A percentile compares a stretch with the other conserved stretches of the same genome.
Conservation (phyloP, 2,888 invertebrate species). For the Phaedon cochleariae region DNA sequence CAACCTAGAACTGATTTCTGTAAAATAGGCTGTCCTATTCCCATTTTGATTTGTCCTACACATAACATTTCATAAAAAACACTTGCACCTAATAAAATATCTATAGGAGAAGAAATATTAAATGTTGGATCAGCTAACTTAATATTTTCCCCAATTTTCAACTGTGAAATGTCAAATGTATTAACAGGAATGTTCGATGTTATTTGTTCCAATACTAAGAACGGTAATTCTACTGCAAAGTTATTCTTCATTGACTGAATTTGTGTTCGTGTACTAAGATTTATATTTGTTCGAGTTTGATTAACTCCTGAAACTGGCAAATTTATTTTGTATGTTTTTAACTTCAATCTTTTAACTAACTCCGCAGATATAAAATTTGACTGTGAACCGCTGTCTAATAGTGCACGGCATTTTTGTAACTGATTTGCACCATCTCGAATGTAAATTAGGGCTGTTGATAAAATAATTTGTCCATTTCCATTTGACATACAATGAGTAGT, state of each 20-base stretch:
- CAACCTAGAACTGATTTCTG: conserved; percentile 23
- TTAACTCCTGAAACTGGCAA: conserved; percentile 6
- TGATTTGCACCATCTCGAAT: not conserved
- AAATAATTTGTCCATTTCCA: conserved; percentile 1
- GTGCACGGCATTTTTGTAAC: not conserved
- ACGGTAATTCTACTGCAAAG: conserved; percentile 3
- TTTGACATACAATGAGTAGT: conserved; percentile 4
- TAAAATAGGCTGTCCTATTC: conserved; percentile 11
- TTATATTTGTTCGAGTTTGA: not conserved
- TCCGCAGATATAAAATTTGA: conserved; percentile 3
- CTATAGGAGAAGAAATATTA: conserved; percentile 4
- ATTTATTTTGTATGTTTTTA: not conserved
- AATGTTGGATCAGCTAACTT: conserved; percentile 19
- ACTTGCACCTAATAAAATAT: conserved; percentile 25
- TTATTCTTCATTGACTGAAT: conserved; percentile 8
- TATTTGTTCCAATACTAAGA: not conserved
- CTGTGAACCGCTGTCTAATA: conserved; percentile 2
- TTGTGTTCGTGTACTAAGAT: not conserved
- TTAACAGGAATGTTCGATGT: not conserved
- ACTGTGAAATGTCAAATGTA: not conserved
- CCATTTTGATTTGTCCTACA: conserved; percentile 16
- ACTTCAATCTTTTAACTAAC: conserved; percentile 6
- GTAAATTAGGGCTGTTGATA: conserved; percentile 2
- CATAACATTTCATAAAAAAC: conserved; percentile 22
- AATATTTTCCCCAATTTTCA: conserved; percentile 12